These are phyloP conservation scores for Montipora capricornis DNA, from an alignment of 64 coral and sea anemone genomes.

Conservation along the genomic window DNA sequence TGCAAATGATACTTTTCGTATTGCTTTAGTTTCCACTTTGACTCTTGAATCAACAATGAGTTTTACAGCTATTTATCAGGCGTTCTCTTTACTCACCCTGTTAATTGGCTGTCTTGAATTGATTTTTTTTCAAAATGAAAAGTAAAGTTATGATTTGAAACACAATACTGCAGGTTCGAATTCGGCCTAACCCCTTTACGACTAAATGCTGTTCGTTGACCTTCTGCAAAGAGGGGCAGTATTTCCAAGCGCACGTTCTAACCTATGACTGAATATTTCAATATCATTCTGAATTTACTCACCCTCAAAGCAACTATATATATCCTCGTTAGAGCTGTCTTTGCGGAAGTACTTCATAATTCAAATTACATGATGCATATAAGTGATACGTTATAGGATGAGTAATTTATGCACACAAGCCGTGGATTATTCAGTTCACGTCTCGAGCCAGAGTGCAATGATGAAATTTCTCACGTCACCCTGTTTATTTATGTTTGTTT, in stretches of 20 bases:
- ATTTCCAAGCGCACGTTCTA: neutral
- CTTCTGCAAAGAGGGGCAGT: neutral
- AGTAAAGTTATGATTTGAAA: no score
- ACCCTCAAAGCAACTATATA: neutral
- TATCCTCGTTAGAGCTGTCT: neutral
- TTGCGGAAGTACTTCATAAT: neutral
- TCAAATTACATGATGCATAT: neutral
- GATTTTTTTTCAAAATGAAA: no score
- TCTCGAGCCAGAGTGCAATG: neutral
- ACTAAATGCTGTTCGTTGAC: no score
- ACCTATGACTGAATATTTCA: neutral
- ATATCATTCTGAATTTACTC: neutral
- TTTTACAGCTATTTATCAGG: no score
- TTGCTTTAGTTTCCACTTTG: no score
- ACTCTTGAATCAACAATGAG: no score
- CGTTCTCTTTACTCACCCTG: no score
- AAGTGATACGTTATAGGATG: no score
- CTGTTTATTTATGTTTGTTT: slow-evolving; percentile 37
- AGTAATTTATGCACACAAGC: neutral
- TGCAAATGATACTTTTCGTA: no score
- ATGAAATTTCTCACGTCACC: slow-evolving; percentile 32
- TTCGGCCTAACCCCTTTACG: no score
- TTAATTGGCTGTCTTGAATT: no score
- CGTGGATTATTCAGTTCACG: neutral
- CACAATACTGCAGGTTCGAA: no score